Evolutionary conservation across 2,113 vertebrate genomes (phyloP).

Genomic region (Platycercus adscitus): DNA sequence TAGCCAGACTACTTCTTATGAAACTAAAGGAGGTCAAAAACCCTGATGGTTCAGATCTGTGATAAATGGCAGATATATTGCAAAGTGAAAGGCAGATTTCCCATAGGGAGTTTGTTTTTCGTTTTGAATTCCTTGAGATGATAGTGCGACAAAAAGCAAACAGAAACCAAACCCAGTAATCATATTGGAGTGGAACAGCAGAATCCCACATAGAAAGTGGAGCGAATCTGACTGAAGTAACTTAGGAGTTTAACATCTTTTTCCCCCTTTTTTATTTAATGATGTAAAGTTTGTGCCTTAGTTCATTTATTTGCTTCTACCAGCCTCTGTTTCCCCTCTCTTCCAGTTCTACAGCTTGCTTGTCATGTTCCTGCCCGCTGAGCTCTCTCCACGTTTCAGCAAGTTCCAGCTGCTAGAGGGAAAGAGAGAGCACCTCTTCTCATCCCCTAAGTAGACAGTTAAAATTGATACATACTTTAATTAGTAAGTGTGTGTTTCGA

Average conservation of each 20-base stretch:
- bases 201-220: not conserved
- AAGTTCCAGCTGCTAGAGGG: not conserved
- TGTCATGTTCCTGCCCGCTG: not conserved
- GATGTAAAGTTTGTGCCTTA: not conserved
- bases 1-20: not conserved
- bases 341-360: not conserved
- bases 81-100: conserved; percentile 53
- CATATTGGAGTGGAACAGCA: not conserved
- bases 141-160: conserved; percentile 21
- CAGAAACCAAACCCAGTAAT: not conserved
- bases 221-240: not conserved
- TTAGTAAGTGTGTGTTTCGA: not conserved
- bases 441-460: not conserved
- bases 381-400: not conserved
- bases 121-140: not conserved
- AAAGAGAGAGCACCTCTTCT: not conserved
- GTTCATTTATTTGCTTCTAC: not conserved
- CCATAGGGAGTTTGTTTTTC: not conserved
- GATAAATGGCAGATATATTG: conserved; percentile 47
- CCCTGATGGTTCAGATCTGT: conserved; percentile 6
- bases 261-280: not conserved
- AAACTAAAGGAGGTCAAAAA: conserved; percentile 32
- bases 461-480: not conserved
- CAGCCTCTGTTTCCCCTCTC: not conserved
- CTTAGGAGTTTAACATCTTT: not conserved